Conservation (phyloP, 2,888 invertebrate genomes). For the Athalia cordata region DNA sequence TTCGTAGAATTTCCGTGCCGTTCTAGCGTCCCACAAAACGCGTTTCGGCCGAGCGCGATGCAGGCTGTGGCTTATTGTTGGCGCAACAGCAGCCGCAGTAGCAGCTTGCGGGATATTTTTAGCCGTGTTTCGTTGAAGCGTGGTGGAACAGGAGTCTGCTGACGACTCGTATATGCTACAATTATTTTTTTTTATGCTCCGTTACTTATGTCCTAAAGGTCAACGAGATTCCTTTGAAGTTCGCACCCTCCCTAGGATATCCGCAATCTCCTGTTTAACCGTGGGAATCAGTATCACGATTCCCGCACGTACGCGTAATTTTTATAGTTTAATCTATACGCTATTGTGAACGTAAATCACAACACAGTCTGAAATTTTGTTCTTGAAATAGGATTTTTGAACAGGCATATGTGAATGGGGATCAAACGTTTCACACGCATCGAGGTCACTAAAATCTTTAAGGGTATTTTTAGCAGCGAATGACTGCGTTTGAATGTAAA, state of each 20-base stretch:
- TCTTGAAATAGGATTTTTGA: conserved; percentile 31
- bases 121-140: conserved; percentile 56
- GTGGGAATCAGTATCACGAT: background rate
- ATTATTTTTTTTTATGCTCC: background rate
- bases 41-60: background rate
- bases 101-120: conserved; percentile 58
- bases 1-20: conserved; percentile 1
- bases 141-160: background rate
- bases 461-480: too few species aligned
- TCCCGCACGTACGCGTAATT: background rate
- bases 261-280: too few species aligned
- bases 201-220: conserved; percentile 2
- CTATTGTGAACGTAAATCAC: background rate
- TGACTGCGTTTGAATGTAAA: too few species aligned
- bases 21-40: background rate
- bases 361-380: background rate
- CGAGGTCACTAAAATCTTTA: background rate
- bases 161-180: conserved; percentile 9
- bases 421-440: conserved; percentile 9
- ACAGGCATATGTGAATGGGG: conserved; percentile 30
- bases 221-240: background rate
- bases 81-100: conserved; percentile 52
- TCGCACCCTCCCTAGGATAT: background rate
- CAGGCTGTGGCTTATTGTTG: conserved; percentile 31
- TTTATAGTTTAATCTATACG: background rate